Conservation (phyloP, 1,140 invertebrate species). For the Scaptomyza pallida region DNA sequence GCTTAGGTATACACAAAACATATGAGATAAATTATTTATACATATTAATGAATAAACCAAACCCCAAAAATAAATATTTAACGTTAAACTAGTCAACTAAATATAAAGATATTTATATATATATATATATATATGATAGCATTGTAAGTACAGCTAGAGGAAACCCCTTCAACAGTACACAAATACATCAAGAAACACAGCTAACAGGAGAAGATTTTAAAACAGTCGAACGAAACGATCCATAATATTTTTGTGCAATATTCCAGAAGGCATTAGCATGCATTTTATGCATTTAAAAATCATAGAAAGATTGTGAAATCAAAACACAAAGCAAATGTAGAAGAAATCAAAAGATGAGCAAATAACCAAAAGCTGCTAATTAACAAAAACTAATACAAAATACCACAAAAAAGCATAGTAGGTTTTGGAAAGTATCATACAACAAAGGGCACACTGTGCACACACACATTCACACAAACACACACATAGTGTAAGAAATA, state of each 20-base stretch:
- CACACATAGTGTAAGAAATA: constrained; percentile 29
- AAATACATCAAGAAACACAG: background rate
- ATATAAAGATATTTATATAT: background rate
- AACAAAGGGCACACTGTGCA: constrained; percentile 36
- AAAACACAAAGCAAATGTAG: constrained; percentile 73
- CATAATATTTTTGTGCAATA: constrained; percentile 74
- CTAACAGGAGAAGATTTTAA: background rate
- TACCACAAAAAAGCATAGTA: constrained; percentile 12
- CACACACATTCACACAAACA: constrained; percentile 41
- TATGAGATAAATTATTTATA: constrained; percentile 32
- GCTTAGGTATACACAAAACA: constrained; percentile 25
- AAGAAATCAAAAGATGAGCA: constrained; percentile 83
- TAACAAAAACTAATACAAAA: constrained; percentile 57
- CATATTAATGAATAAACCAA: constrained; percentile 12
- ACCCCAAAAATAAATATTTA: constrained; percentile 33
- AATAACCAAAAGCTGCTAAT: constrained; percentile 80
- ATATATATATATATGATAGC: constrained; percentile 11
- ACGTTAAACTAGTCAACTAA: constrained; percentile 46
- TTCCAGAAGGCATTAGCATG: constrained; percentile 51
- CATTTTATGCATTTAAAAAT: constrained; percentile 78
- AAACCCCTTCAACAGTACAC: background rate
- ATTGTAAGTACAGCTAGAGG: constrained; percentile 20
- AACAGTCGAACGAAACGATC: constrained; percentile 17
- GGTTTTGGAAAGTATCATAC: constrained; percentile 58
- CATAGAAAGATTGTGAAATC: constrained; percentile 59